Conservation (phyloP, 2,797 vertebrate species). For the Ibycter americanus region DNA sequence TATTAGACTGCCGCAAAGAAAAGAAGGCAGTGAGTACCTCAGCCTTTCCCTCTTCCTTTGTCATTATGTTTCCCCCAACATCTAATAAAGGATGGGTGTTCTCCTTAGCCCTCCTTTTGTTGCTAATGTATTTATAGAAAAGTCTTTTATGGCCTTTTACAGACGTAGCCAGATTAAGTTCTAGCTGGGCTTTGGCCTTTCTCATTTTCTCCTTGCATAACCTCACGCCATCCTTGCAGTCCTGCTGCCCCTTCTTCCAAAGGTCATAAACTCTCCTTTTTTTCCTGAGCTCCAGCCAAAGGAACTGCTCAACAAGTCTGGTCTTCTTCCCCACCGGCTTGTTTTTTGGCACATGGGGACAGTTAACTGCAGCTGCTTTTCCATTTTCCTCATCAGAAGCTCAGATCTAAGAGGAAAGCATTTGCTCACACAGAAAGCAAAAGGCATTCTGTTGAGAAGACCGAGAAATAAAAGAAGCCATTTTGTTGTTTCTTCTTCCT, state of each 20-base stretch:
- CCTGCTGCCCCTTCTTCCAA: no score
- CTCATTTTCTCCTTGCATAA: background rate
- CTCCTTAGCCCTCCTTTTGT: no score
- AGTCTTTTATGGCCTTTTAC: no score
- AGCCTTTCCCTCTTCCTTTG: background rate
- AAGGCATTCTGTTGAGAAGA: background rate
- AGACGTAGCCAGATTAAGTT: no score
- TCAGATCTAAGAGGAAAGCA: background rate
- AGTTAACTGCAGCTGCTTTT: background rate
- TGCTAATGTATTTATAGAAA: no score
- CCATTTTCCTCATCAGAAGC: background rate
- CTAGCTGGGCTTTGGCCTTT: background rate
- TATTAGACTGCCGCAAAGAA: background rate
- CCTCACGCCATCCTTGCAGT: background rate
- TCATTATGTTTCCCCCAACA: background rate
- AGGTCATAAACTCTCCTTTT: background rate
- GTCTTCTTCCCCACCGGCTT: background rate
- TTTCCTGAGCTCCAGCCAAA: background rate
- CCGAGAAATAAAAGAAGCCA: background rate
- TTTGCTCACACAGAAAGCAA: background rate
- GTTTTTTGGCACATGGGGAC: background rate
- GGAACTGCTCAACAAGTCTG: background rate
- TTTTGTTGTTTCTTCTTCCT: background rate
- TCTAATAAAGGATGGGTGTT: no score
- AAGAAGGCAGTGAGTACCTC: background rate